Conservation (phyloP, 2,113 vertebrate genomes). For the Lophotis ruficrista region DNA sequence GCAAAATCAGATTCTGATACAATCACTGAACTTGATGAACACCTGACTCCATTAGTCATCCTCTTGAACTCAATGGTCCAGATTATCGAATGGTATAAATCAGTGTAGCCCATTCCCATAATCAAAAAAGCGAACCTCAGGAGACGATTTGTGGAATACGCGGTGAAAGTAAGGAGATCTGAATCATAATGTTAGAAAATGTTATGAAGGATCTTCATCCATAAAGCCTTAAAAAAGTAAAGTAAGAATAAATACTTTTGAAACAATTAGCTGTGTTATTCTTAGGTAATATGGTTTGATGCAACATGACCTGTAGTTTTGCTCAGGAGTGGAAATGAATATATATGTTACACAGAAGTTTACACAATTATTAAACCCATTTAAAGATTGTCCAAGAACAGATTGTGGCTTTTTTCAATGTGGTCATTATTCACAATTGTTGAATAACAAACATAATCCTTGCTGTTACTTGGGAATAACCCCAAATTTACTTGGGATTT, state of each 20-base stretch:
- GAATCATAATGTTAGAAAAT: not conserved
- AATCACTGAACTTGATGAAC: not conserved
- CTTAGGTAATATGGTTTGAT: not conserved
- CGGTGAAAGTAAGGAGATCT: not conserved
- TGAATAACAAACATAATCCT: not conserved
- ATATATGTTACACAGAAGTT: not conserved
- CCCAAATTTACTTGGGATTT: not conserved
- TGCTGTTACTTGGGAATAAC: not conserved
- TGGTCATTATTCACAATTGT: not conserved
- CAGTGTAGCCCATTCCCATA: not conserved
- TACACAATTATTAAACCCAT: not conserved
- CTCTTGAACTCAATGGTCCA: conserved; percentile 1
- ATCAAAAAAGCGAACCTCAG: not conserved
- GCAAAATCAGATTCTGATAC: conserved; percentile 34
- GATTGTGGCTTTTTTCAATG: not conserved
- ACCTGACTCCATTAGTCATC: conserved; percentile 30
- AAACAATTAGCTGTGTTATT: not conserved
- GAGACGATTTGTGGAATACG: not conserved
- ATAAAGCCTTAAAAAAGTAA: not conserved
- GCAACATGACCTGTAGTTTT: not conserved
- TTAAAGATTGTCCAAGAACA: not conserved
- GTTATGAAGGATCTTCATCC: not conserved
- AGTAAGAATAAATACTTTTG: not conserved
- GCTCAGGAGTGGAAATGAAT: not conserved
- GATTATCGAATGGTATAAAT: conserved; percentile 2